phyloP scores from a whole-genome alignment of 2,797 vertebrate species.

The Nannoperca obscura region DNA sequence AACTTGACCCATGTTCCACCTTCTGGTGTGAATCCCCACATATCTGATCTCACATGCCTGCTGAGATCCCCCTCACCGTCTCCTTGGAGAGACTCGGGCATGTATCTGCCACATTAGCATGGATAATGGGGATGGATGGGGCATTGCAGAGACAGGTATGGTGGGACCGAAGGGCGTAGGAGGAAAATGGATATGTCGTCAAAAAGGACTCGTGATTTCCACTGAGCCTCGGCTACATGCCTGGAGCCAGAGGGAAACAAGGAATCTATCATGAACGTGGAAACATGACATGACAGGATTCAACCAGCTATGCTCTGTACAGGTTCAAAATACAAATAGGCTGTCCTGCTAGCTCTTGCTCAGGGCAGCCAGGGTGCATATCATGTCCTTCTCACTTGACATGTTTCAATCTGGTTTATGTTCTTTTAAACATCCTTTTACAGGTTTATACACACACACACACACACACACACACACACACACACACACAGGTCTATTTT shows the following conservation, averaged over 20 bases:
- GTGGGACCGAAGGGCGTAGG: conserved; percentile 30
- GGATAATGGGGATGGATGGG: conserved; percentile 63
- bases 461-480: neutral
- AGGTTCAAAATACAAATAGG: conserved; percentile 55
- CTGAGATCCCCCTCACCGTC: neutral
- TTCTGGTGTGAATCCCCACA: neutral
- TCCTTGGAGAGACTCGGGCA: conserved; percentile 25
- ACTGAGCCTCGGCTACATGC: conserved; percentile 36
- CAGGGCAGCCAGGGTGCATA: neutral
- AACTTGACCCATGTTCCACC: neutral
- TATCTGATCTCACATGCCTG: conserved; percentile 1
- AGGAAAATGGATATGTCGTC: conserved; percentile 53
- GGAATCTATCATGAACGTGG: conserved; percentile 57
- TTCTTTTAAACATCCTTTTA: neutral
- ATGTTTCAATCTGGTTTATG: conserved; percentile 3
- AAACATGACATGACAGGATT: conserved; percentile 53
- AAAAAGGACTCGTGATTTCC: conserved; percentile 47
- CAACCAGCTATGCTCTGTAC: conserved; percentile 30
- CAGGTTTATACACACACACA: neutral
- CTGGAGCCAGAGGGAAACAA: conserved; percentile 55
- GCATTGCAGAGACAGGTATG: conserved; percentile 25
- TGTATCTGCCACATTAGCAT: conserved; percentile 41
- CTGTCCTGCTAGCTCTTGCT: conserved; percentile 32
- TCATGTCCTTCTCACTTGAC: neutral
- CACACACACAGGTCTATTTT: neutral